These are phyloP conservation scores for Gobiocypris rarus DNA, from an alignment of 2,113 vertebrate genomes.

Conservation along the genomic window DNA sequence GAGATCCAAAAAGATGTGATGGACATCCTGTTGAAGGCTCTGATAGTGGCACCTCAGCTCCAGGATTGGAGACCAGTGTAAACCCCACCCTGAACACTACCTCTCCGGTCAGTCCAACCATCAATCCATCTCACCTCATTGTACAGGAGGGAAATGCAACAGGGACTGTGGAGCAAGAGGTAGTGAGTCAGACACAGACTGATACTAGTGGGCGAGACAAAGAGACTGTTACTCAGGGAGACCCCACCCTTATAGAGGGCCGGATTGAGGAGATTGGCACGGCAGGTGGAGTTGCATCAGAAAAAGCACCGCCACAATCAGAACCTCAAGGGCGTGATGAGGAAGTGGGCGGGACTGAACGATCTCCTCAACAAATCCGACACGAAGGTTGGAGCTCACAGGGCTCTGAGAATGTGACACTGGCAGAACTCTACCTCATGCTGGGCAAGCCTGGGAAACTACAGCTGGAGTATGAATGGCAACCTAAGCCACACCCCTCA, in stretches of 20 bases:
- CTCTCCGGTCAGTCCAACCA: constrained; percentile 19
- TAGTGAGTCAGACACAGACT: constrained; percentile 18
- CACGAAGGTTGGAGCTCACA: constrained; percentile 91
- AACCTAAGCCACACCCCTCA: constrained; percentile 70
- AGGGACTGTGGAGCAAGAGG: constrained; percentile 51
- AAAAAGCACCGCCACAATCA: constrained; percentile 58
- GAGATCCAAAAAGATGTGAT: constrained; percentile 63
- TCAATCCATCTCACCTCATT: neutral
- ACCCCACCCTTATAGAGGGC: constrained; percentile 1
- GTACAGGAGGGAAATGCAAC: constrained; percentile 58
- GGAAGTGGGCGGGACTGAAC: constrained; percentile 72
- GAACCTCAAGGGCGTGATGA: constrained; percentile 56
- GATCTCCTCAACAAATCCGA: constrained; percentile 83
- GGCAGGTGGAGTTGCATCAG: constrained; percentile 56
- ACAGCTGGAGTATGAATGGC: constrained; percentile 97
- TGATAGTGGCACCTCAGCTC: constrained; percentile 56
- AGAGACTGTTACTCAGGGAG: constrained; percentile 42
- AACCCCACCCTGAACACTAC: constrained; percentile 44
- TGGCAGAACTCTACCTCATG: constrained; percentile 99
- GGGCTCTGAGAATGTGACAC: constrained; percentile 89
- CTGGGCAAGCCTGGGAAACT: constrained; percentile 94
- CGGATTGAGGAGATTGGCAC: constrained; percentile 33
- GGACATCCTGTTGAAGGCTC: constrained; percentile 64
- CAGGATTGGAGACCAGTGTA: constrained; percentile 58
- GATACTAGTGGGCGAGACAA: constrained; percentile 27